phyloP scores from a whole-genome alignment of 2,797 vertebrate genomes.

The Mormyrus proboscirostris region DNA sequence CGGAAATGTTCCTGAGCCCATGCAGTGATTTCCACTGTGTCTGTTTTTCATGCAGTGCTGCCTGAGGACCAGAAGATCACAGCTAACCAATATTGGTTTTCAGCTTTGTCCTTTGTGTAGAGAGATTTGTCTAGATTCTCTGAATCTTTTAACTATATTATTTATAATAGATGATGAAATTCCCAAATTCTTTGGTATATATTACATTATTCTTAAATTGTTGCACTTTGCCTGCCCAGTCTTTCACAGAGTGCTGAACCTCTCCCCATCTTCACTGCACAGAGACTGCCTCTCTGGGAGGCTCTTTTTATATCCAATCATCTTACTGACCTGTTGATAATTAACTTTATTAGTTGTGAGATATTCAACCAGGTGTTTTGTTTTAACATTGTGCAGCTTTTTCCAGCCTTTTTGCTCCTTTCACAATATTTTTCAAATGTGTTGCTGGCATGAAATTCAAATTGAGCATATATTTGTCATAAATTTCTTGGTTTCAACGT shows the following conservation, averaged over 20 bases:
- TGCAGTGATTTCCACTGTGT: background rate
- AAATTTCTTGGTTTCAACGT: background rate
- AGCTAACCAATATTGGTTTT: background rate
- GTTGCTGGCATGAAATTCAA: background rate
- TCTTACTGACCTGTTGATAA: background rate
- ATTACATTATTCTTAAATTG: background rate
- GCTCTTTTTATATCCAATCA: background rate
- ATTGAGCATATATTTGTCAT: background rate
- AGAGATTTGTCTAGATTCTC: background rate
- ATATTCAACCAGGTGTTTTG: background rate
- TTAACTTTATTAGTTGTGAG: background rate
- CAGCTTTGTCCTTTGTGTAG: background rate
- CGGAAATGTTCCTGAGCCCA: background rate
- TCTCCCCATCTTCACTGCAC: background rate
- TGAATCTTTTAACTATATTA: background rate
- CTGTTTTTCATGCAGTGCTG: background rate
- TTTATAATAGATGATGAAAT: background rate
- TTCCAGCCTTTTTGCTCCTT: background rate
- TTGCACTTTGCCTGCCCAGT: background rate
- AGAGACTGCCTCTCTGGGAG: background rate
- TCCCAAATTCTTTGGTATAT: background rate
- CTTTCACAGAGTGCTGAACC: background rate
- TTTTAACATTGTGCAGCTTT: background rate
- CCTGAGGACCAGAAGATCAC: background rate
- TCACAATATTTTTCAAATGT: background rate